phyloP scores from a whole-genome alignment of 2,888 invertebrate species.

The Trachelus troglodyta region DNA sequence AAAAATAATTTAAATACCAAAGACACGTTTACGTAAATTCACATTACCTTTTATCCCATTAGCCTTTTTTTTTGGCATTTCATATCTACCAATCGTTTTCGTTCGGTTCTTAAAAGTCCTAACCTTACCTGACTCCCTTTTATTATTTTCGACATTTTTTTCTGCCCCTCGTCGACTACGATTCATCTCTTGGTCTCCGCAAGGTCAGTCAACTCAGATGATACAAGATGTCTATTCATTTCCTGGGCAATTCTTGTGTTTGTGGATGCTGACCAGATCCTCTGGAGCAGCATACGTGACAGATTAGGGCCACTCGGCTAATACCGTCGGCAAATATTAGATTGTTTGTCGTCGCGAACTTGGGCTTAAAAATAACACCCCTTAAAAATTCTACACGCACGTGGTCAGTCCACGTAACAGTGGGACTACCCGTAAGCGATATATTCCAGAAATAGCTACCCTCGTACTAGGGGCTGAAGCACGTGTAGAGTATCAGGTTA shows the following conservation, averaged over 20 bases:
- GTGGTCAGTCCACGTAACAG: slow-evolving; percentile 7
- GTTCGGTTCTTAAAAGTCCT: neutral
- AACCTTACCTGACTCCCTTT: neutral
- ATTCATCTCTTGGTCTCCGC: neutral
- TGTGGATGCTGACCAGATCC: neutral
- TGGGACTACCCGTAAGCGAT: neutral
- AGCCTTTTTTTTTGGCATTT: neutral
- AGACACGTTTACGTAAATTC: neutral
- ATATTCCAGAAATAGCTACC: neutral
- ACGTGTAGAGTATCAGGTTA: neutral
- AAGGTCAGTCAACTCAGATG: neutral
- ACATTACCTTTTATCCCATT: no score
- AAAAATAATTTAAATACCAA: neutral
- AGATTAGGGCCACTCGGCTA: slow-evolving; percentile 45
- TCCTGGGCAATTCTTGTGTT: neutral
- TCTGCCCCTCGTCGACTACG: neutral
- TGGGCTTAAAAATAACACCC: slow-evolving; percentile 47
- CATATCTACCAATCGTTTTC: neutral
- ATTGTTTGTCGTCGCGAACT: slow-evolving; percentile 26
- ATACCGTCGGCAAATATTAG: slow-evolving; percentile 50
- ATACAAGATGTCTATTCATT: neutral
- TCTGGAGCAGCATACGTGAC: slow-evolving; percentile 30
- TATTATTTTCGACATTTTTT: neutral
- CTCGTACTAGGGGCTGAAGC: neutral
- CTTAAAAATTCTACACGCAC: slow-evolving; percentile 38